phyloP scores from a whole-genome alignment of 2,113 vertebrate species.

The Corvus cornix region DNA sequence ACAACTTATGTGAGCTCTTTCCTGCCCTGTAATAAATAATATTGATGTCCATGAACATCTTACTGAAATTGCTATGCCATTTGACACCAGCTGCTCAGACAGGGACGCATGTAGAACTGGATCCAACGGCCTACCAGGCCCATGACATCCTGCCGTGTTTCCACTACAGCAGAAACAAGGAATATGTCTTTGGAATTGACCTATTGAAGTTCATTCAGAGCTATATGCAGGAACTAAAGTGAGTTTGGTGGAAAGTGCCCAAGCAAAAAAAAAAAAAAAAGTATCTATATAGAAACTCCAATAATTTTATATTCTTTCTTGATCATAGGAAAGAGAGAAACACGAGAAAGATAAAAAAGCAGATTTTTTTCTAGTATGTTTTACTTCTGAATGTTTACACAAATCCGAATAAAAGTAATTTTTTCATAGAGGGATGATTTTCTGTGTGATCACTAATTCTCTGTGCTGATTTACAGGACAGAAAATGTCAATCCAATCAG shows the following conservation, averaged over 20 bases:
- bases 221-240: not conserved
- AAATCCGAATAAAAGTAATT: not conserved
- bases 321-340: not conserved
- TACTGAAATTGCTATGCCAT: not conserved
- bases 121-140: not conserved
- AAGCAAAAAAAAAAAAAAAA: not conserved
- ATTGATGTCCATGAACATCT: not conserved
- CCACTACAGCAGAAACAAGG: not conserved
- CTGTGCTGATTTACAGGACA: conserved; percentile 40
- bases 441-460: conserved; percentile 47
- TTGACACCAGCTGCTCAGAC: not conserved
- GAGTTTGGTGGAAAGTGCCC: not conserved
- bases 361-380: not conserved
- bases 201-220: not conserved
- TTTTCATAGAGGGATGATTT: conserved; percentile 42
- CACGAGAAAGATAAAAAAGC: not conserved
- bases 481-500: conserved; percentile 50
- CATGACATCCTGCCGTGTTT: not conserved
- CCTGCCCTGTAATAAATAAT: not conserved
- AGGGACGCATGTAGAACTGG: not conserved
- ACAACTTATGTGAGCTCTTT: not conserved
- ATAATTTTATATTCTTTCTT: not conserved
- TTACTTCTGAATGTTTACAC: conserved; percentile 16
- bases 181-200: not conserved
- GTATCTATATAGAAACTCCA: not conserved